These are phyloP conservation scores for Fundulus diaphanus DNA, from an alignment of 2,797 vertebrate genomes.

Conservation along the genomic window DNA sequence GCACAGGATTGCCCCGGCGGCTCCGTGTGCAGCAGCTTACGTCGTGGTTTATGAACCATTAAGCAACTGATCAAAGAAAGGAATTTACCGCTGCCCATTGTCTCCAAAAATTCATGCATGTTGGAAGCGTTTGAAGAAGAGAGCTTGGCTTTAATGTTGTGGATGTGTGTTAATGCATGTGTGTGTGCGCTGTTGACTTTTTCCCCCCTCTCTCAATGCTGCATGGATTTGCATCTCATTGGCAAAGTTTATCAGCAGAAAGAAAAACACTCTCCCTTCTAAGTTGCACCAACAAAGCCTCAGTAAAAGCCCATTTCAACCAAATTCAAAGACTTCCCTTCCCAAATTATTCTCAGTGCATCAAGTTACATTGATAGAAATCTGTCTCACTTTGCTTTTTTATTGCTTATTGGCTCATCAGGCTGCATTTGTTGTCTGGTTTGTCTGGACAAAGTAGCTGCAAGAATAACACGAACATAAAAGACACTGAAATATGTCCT, in stretches of 20 bases:
- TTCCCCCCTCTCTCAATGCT: slow-evolving; percentile 49
- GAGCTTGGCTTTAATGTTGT: slow-evolving; percentile 42
- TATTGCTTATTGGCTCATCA: slow-evolving; percentile 14
- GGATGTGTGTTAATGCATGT: slow-evolving; percentile 3
- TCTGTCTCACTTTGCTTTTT: slow-evolving; percentile 19
- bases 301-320: slow-evolving; percentile 16
- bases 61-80: slow-evolving; percentile 49
- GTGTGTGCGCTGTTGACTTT: slow-evolving; percentile 28
- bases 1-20: slow-evolving; percentile 29
- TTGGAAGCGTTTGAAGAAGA: slow-evolving; percentile 39
- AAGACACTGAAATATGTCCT: slow-evolving; percentile 26
- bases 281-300: slow-evolving; percentile 45
- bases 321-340: slow-evolving; percentile 35
- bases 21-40: slow-evolving; percentile 38
- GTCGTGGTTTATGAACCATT: slow-evolving; percentile 26
- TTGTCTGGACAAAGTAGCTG: slow-evolving; percentile 18
- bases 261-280: slow-evolving; percentile 14
- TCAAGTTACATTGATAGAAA: slow-evolving; percentile 32
- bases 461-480: slow-evolving; percentile 2
- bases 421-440: slow-evolving; percentile 14
- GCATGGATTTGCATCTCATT: slow-evolving; percentile 79
- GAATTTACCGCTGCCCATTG: slow-evolving; percentile 17
- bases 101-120: slow-evolving; percentile 35
- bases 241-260: slow-evolving; percentile 61
- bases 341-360: slow-evolving; percentile 10